A percentile compares a stretch with the other conserved stretches of the same genome.
Conservation (phyloP, 1,140 invertebrate species). For the Episyrphus balteatus region DNA sequence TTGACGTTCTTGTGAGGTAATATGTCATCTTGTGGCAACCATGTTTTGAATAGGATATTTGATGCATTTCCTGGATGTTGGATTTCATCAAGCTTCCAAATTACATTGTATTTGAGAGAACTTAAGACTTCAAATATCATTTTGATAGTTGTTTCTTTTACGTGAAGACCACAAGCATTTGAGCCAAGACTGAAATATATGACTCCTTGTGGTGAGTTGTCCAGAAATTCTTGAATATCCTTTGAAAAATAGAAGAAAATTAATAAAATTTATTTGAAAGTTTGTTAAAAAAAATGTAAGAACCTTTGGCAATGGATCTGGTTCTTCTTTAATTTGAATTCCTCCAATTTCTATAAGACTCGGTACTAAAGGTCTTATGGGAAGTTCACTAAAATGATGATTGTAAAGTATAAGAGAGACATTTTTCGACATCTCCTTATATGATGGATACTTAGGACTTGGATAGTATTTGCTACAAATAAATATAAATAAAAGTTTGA, state of each 20-base stretch:
- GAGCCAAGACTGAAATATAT: conserved; percentile 54
- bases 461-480: not conserved
- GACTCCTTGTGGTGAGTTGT: conserved; percentile 42
- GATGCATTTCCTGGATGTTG: conserved; percentile 39
- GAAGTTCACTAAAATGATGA: conserved; percentile 42
- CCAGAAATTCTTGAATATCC: conserved; percentile 42
- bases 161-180: conserved; percentile 39
- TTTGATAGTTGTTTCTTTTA: conserved; percentile 39
- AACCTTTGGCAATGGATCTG: conserved; percentile 35
- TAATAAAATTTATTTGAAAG: not conserved
- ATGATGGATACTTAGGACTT: not conserved
- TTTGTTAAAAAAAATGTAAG: not conserved
- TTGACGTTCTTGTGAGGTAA: conserved; percentile 49
- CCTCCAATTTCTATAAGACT: conserved; percentile 48
- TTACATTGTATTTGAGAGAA: conserved; percentile 37
- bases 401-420: conserved; percentile 43
- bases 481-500: too few relatives aligned
- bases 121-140: conserved; percentile 35
- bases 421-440: conserved; percentile 28
- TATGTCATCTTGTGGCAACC: conserved; percentile 56
- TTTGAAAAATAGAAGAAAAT: conserved; percentile 1
- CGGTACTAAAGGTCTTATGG: conserved; percentile 39
- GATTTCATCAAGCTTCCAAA: conserved; percentile 45
- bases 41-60: conserved; percentile 48
- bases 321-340: conserved; percentile 38